Base-by-base conservation (phyloP, 92 coral and sea anemone genomes). In the Phenganax marumi region DNA sequence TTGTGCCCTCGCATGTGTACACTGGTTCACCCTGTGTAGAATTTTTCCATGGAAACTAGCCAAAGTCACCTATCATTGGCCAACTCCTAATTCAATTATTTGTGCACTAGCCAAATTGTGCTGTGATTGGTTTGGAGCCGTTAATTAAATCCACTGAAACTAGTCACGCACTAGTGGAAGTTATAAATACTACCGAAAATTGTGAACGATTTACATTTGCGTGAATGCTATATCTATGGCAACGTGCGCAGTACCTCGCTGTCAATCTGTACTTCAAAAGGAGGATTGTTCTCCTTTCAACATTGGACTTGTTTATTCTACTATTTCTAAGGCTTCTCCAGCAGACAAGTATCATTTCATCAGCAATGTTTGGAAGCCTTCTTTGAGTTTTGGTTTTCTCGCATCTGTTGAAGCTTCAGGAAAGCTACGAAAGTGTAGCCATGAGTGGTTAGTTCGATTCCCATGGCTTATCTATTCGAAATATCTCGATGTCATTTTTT, bases 391-490 rank as follows among this genome's bases (percentile, higher is more conserved):
- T 70, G 70, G 71, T 75, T 85, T 85, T 52, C 89, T 76, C 66
- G 76, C 75, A 73, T 84, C 64, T 13, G 26, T 64, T 13, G 68
- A 47, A 50, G 71, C 80, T 46, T 50, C 53, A 43, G 81, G 77
- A 47, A 81, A 81, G 68, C 74, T 69, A 65, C 89, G 86, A 81
- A 81, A 81, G 82, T 86, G 74, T 81, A 66, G 85, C 51, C 80
- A 66, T 58, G 83, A 10, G 72, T 86, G 81, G 85, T 52, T 78
- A 54, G 78, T 23, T 72, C 73, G 56, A 86, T 80, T 69, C 81
- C 81, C 79, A 74, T 86, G 89, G 89, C 77, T 81, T 60, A 83
- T 75, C 50, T 81, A 86, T 66, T 86, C 89, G 72, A 81, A 86
- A 82, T 86, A 75, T 64, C 63, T 75, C 58, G 86, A 86, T 81